These are phyloP conservation scores for Drosophila mettleri DNA, from an alignment of 2,888 invertebrate species.

Conservation along the genomic window DNA sequence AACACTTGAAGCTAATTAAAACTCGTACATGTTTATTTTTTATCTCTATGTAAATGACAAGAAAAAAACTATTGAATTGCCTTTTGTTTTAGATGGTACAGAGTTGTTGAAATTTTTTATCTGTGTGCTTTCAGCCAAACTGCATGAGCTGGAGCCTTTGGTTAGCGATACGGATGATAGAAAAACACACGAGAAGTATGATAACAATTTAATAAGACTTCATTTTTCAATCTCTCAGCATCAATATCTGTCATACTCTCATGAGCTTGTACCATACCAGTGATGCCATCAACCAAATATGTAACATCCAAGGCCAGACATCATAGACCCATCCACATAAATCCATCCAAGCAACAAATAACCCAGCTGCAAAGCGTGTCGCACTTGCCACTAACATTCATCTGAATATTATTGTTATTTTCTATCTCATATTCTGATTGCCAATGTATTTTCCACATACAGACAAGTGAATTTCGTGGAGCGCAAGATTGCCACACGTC, in stretches of 20 bases:
- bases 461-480: slow-evolving; percentile 84
- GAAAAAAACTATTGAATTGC: slow-evolving; percentile 52
- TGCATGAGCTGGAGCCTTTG: slow-evolving; percentile 90
- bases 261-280: slow-evolving; percentile 55
- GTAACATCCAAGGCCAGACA: slow-evolving; percentile 35
- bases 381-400: slow-evolving; percentile 51
- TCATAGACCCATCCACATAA: slow-evolving; percentile 43
- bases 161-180: slow-evolving; percentile 88
- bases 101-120: slow-evolving; percentile 69
- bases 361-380: slow-evolving; percentile 45
- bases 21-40: slow-evolving; percentile 50
- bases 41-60: slow-evolving; percentile 62
- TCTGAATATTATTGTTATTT: slow-evolving; percentile 21
- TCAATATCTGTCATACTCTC: slow-evolving; percentile 42
- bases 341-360: slow-evolving; percentile 36
- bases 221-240: slow-evolving; percentile 28
- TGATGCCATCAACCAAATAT: slow-evolving; percentile 22
- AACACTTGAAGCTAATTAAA: slow-evolving; percentile 51
- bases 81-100: slow-evolving; percentile 63
- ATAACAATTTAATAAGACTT: slow-evolving; percentile 59
- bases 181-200: slow-evolving; percentile 84
- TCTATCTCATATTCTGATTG: slow-evolving; percentile 20
- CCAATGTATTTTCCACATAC: slow-evolving; percentile 33
- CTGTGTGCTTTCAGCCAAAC: slow-evolving; percentile 84
- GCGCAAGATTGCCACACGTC: slow-evolving; percentile 78